Base-by-base conservation (phyloP, 2,888 invertebrate genomes). In the Ephialtes manifestator region DNA sequence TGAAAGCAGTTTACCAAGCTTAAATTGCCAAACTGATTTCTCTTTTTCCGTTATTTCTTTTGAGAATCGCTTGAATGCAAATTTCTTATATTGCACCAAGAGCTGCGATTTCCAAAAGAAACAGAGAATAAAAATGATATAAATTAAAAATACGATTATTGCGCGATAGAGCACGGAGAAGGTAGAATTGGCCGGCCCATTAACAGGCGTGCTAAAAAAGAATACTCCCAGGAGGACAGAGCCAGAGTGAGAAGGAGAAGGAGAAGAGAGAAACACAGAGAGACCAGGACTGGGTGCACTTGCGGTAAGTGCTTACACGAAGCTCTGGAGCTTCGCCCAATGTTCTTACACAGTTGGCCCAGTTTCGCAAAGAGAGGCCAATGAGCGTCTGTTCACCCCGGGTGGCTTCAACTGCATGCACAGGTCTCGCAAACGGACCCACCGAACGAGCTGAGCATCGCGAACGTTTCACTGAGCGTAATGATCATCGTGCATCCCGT, bases 251-350 rank as follows among this genome's bases (percentile, higher is more conserved):
- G 24, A 53, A 60, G 2, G 10, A n/a, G 24, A 53, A 60, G 2
- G 8, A 39, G n/a, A 67, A 39, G 11, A 72, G 24, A 65, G 60
- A 10, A 18, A 46, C 11, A 68, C 18, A 74, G 28, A 74, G 28
- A 43, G n/a, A 65, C 60, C 72, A 76, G 20, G 78, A 78, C 63
- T 76, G 71, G 67, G 78, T 80, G 82, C 85, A 85, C 85, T 85
- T 85, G 85, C 82, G 79, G 85, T 82, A 85, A 85, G 85, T 85
- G 85, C 82, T 85, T 85, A 85, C 85, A 85, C 85, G 85, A 85
- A 83, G 82, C 82, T 82, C 85, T 85, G 85, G 85, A 85, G 85
- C 82, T 85, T 82, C 82, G 85, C 85, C 85, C 85, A 85, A 85
- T 85, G 85, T 85, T 85, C 82, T 83, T 85, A 82, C 82, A 82